Evolutionary conservation across 2,888 invertebrate genomes (phyloP).

Genomic region (Synanthedon myopaeformis): DNA sequence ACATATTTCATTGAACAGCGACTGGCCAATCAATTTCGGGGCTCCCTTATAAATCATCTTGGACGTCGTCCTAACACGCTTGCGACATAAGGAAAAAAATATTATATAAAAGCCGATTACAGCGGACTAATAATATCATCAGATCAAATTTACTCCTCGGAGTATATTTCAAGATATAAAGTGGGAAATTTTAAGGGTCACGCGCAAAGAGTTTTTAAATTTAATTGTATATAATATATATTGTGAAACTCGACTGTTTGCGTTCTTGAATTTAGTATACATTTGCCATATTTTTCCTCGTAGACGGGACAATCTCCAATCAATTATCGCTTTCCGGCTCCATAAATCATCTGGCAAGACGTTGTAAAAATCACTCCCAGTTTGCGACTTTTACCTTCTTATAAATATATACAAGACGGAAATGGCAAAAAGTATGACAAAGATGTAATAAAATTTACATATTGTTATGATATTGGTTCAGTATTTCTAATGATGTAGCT

Average conservation of each 20-base stretch:
- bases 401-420: background rate
- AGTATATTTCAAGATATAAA: no score
- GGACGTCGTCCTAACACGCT: conserved; percentile 22
- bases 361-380: conserved; percentile 1
- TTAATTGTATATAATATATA: no score
- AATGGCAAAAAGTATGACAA: no score
- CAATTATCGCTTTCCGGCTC: conserved; percentile 27
- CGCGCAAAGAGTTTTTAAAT: background rate
- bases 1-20: conserved; percentile 38
- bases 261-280: background rate
- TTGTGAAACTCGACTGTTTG: no score
- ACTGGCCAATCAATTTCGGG: conserved; percentile 52
- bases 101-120: no score
- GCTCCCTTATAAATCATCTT: conserved; percentile 55
- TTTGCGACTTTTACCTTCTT: background rate
- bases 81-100: background rate
- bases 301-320: conserved; percentile 23
- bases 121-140: no score
- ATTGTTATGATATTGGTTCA: background rate
- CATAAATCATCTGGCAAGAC: conserved; percentile 29
- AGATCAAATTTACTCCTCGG: no score
- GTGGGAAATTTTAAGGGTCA: no score
- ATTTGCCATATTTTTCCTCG: conserved; percentile 3
- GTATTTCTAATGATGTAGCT: background rate
- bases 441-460: background rate